phyloP scores from a whole-genome alignment of 2,797 vertebrate genomes.

The Acanthiza pusilla region DNA sequence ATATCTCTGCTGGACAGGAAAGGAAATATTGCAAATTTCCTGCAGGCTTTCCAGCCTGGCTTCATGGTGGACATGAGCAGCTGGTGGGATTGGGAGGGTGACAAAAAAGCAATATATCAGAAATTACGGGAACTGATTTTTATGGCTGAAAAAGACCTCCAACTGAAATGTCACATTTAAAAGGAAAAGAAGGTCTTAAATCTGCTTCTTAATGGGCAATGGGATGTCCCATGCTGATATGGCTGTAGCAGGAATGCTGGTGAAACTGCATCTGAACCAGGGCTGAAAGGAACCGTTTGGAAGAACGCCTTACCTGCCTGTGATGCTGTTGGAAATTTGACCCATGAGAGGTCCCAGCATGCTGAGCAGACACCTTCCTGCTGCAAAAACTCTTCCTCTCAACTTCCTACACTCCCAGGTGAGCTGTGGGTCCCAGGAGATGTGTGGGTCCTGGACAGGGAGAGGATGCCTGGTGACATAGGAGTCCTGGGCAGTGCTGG shows the following conservation, averaged over 20 bases:
- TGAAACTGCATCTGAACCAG: not conserved
- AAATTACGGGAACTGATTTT: not conserved
- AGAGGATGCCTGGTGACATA: not conserved
- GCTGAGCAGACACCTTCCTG: not conserved
- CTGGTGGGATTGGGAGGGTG: not conserved
- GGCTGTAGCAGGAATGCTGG: not conserved
- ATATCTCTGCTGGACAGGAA: constrained; percentile 7
- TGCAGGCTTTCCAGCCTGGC: not conserved
- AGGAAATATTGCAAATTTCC: constrained; percentile 10
- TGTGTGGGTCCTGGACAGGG: not conserved
- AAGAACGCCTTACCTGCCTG: not conserved
- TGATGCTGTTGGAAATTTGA: not conserved
- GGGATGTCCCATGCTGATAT: not conserved
- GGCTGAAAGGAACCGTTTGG: not conserved
- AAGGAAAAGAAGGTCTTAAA: not conserved
- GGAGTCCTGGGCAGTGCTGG: not conserved
- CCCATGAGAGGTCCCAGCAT: not conserved
- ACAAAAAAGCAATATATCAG: not conserved
- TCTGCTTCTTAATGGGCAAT: not conserved
- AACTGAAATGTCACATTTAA: not conserved
- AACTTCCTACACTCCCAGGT: not conserved
- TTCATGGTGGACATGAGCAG: not conserved
- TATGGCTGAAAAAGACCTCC: not conserved
- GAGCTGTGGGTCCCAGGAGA: not conserved
- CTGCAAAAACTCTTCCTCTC: not conserved